A percentile compares a stretch with the other conserved stretches of the same genome.
These are phyloP conservation scores for Gavia stellata DNA, from an alignment of 2,113 vertebrate species.

Conservation along the genomic window DNA sequence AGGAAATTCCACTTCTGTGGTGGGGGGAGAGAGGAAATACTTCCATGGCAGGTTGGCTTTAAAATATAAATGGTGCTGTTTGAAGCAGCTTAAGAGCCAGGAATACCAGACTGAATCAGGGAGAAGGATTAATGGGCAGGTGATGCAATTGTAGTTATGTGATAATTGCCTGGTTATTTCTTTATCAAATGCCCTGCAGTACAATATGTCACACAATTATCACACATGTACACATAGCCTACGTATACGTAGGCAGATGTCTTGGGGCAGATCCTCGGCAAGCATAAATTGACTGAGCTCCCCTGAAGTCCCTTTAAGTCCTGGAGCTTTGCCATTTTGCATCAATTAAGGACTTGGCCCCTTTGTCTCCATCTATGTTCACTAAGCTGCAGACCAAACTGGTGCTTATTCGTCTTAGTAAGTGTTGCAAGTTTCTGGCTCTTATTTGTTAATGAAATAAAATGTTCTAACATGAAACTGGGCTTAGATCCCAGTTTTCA, in stretches of 20 bases:
- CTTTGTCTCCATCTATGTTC: background rate
- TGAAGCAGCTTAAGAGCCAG: constrained; percentile 14
- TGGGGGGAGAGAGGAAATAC: background rate
- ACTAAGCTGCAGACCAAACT: background rate
- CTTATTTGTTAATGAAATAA: constrained; percentile 30
- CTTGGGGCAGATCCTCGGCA: background rate
- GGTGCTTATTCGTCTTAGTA: background rate
- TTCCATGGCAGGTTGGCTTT: constrained; percentile 31
- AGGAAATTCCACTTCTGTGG: constrained; percentile 18
- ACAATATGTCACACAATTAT: background rate
- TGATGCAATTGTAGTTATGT: background rate
- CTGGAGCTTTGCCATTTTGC: background rate
- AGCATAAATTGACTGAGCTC: background rate
- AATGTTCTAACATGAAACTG: constrained; percentile 46
- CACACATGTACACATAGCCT: background rate
- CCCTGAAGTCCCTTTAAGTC: background rate
- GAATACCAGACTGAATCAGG: background rate
- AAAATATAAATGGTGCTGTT: constrained; percentile 38
- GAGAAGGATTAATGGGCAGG: background rate
- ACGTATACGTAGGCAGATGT: fast-evolving
- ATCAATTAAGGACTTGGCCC: background rate
- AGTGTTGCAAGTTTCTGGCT: constrained; percentile 31
- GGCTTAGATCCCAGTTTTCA: constrained; percentile 48
- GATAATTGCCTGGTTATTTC: constrained; percentile 19
- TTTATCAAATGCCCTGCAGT: constrained; percentile 11